Evolutionary conservation across 2,888 invertebrate species (phyloP).

Genomic region (Trissoscelio sp.): DNA sequence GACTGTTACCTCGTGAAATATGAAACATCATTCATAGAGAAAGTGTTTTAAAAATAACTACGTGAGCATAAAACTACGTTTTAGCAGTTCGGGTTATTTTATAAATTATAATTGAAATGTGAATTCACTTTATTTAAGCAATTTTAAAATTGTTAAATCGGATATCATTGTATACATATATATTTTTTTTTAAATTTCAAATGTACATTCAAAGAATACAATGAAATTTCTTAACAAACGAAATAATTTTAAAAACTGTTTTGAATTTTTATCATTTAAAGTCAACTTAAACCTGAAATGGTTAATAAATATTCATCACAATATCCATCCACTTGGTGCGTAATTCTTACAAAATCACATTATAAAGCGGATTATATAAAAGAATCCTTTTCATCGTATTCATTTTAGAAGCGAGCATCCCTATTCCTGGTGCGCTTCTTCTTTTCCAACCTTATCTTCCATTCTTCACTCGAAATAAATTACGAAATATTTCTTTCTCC

Average conservation of each 20-base stretch:
- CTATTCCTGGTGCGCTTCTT: constrained; percentile 14
- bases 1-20: no score
- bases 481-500: constrained; percentile 44
- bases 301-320: constrained; percentile 34
- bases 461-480: constrained; percentile 47
- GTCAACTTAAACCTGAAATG: neutral
- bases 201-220: neutral
- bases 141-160: no score
- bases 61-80: no score
- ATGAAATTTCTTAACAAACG: neutral
- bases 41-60: no score
- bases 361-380: constrained; percentile 49
- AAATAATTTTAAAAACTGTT: neutral
- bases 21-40: no score
- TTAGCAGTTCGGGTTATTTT: no score
- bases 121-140: no score
- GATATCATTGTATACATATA: neutral
- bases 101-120: no score
- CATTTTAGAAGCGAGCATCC: constrained; percentile 22
- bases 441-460: constrained; percentile 21
- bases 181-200: no score
- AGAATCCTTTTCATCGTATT: constrained; percentile 29
- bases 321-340: constrained; percentile 1
- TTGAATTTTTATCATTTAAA: neutral
- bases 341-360: constrained; percentile 48